phyloP scores from a whole-genome alignment of 2,888 invertebrate species.

The Apodemia zela region DNA sequence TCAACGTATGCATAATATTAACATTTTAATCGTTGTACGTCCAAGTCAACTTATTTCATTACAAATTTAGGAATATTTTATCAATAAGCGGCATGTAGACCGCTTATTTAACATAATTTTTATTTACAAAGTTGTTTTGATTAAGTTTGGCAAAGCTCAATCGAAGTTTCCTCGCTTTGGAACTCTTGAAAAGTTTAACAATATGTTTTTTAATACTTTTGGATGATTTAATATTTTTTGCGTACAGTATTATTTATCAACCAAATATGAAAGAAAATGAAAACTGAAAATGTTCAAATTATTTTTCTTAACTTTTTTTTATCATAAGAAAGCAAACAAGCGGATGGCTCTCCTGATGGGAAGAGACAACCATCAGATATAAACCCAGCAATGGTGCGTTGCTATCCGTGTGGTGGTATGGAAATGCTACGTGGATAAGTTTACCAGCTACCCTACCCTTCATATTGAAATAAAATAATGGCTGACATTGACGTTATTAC shows the following conservation, averaged over 20 bases:
- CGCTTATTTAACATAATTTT: conserved; percentile 13
- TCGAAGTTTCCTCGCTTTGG: conserved; percentile 8
- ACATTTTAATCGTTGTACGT: neutral
- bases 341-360: no score
- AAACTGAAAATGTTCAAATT: no score
- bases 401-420: no score
- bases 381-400: no score
- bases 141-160: conserved; percentile 7
- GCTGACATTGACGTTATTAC: no score
- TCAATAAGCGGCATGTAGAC: conserved; percentile 9
- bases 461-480: no score
- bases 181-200: conserved; percentile 4
- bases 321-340: no score
- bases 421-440: no score
- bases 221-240: neutral
- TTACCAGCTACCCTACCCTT: no score
- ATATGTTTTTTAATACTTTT: conserved; percentile 10
- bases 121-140: conserved; percentile 10
- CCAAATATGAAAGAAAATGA: no score
- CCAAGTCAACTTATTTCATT: conserved; percentile 9
- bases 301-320: no score
- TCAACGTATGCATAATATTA: neutral
- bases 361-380: no score
- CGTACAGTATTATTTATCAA: neutral
- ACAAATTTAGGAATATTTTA: conserved; percentile 13